These are phyloP conservation scores for Marronus borbonicus DNA, from an alignment of 2,888 invertebrate species.

Conservation along the genomic window DNA sequence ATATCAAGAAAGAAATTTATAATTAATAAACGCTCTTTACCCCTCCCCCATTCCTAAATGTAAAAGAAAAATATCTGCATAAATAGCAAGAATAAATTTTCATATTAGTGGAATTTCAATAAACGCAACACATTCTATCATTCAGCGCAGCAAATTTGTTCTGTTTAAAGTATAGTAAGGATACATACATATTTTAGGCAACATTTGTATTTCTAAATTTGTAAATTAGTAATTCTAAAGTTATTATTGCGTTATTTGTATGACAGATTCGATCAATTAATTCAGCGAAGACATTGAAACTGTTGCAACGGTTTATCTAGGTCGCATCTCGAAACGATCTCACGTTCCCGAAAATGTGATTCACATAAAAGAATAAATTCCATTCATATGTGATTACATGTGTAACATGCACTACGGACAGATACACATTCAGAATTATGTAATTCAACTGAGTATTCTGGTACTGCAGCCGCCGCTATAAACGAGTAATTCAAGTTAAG, in stretches of 20 bases:
- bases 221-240: conserved; percentile 24
- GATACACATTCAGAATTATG: conserved; percentile 15
- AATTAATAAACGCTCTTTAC: too few species aligned
- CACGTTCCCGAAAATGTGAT: conserved; percentile 41
- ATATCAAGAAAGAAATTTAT: too few species aligned
- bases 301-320: conserved; percentile 15
- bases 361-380: conserved; percentile 43
- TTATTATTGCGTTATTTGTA: neutral
- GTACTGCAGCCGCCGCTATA: neutral
- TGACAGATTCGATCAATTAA: conserved; percentile 24
- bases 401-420: neutral
- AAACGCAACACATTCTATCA: too few species aligned
- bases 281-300: conserved; percentile 15
- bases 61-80: too few species aligned
- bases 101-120: too few species aligned
- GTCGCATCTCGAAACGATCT: conserved; percentile 35
- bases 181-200: too few species aligned
- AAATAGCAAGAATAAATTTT: too few species aligned
- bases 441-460: conserved; percentile 5
- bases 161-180: too few species aligned
- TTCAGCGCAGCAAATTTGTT: too few species aligned
- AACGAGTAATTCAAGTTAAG: neutral
- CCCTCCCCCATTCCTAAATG: too few species aligned
- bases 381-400: conserved; percentile 28
- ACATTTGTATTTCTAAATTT: neutral